Evolutionary conservation across 2,113 vertebrate species (phyloP), one percentile per base, ranked within the genome.

Genomic region (Aptenodytes patagonicus): DNA sequence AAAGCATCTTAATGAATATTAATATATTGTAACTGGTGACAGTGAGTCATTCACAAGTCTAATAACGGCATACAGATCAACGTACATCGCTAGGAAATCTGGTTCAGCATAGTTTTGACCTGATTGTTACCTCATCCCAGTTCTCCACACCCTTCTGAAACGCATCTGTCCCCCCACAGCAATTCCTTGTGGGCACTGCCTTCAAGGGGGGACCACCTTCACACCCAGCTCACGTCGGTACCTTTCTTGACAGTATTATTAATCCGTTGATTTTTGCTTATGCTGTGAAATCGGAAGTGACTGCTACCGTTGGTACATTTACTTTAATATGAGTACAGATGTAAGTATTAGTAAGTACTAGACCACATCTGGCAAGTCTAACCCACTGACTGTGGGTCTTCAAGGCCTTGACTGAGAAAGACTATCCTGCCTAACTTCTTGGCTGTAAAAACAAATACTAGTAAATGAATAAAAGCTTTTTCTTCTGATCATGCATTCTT

Each of bases 1-100:
- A 95, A 92, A 83, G 94, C 61, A 73, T 88, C 92, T 86, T 97
- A 96, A 96, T 94, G 95, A 94, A 76, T 73, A 81, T 88, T 95
- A 97, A 85, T 88, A 70, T 82, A 52, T 75, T 42, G 51, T 83
- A 60, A 87, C 61, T 72, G 87, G 73, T 10, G 32, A 70, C 65
- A 61, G 25, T 26, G 80, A 77, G 88, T 87, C 57, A 73, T 89
- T 85, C 60, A 88, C 69, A 61, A n/a, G 82, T 83, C 94, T 89
- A 85, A 83, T 72, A 83, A 18, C 17, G 38, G 55, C 36, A 14
- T 20, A 29, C 32, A 26, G 66, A 28, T 77, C 42, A 15, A 38
- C 11, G 62, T 46, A 32, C 42, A n/a, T 24, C 3, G 6, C 62
- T 40, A 24, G 68, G 87, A 61, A 68, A 55, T 25, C 58, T 82